Percentiles rank a stretch among this genome's conserved stretches.
Conservation (phyloP, 2,888 invertebrate species). For the Melinopterus prodromus region DNA sequence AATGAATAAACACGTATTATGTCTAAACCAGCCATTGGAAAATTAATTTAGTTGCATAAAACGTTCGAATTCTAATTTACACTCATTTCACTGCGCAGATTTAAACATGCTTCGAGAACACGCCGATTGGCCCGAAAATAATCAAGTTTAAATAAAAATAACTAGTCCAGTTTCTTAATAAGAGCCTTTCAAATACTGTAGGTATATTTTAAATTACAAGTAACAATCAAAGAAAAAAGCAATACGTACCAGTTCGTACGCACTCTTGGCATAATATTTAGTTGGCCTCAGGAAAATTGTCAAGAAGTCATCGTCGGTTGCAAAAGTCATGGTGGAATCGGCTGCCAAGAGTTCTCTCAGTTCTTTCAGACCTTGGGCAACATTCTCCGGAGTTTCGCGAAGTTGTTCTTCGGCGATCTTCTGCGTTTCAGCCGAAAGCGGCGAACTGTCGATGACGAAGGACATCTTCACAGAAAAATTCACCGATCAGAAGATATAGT, state of each 20-base stretch:
- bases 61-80: slow-evolving; percentile 5
- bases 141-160: no score
- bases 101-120: no score
- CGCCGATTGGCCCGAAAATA: no score
- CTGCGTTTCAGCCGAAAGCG: slow-evolving; percentile 65
- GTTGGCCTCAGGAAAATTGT: slow-evolving; percentile 81
- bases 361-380: slow-evolving; percentile 67
- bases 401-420: slow-evolving; percentile 71
- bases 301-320: slow-evolving; percentile 80
- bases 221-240: neutral
- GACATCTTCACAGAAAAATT: slow-evolving; percentile 43
- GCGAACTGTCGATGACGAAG: slow-evolving; percentile 65
- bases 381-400: slow-evolving; percentile 75
- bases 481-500: neutral
- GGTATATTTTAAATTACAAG: neutral
- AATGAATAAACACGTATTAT: no score
- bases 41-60: no score
- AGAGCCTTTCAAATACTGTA: neutral
- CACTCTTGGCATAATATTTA: slow-evolving; percentile 86
- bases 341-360: slow-evolving; percentile 70
- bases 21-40: no score
- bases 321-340: slow-evolving; percentile 71
- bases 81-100: no score
- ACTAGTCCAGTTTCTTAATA: no score
- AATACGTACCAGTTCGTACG: slow-evolving; percentile 74